Conservation (phyloP, 2,888 invertebrate genomes). For the Pteria penguin region DNA sequence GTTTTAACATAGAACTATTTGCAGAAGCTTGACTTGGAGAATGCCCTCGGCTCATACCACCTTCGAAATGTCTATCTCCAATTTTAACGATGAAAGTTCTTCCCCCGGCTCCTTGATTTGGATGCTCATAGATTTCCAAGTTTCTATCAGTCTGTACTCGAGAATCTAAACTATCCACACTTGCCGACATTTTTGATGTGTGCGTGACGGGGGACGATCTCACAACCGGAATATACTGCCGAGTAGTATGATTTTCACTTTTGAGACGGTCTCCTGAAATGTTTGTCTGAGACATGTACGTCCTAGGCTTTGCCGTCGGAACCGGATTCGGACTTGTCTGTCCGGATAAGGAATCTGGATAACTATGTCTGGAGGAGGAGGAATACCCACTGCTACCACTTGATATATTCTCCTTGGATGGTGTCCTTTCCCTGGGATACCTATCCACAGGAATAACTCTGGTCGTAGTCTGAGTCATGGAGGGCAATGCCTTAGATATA, state of each 20-base stretch:
- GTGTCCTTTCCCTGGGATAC: slow-evolving; percentile 26
- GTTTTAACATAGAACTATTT: slow-evolving; percentile 2
- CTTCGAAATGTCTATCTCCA: slow-evolving; percentile 47
- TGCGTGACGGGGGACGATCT: slow-evolving; percentile 49
- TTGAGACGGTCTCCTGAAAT: slow-evolving; percentile 21
- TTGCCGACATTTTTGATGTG: slow-evolving; percentile 57
- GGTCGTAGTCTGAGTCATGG: slow-evolving; percentile 21
- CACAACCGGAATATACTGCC: slow-evolving; percentile 69
- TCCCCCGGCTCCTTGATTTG: slow-evolving; percentile 50
- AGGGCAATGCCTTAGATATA: slow-evolving; percentile 49
- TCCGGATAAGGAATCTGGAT: slow-evolving; percentile 52
- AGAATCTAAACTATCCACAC: slow-evolving; percentile 63
- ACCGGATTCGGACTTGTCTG: slow-evolving; percentile 14
- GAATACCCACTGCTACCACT: slow-evolving; percentile 25
- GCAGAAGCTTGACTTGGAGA: slow-evolving; percentile 16
- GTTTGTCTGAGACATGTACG: slow-evolving; percentile 19
- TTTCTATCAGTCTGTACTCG: slow-evolving; percentile 53
- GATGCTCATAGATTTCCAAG: slow-evolving; percentile 52
- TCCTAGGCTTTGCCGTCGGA: slow-evolving; percentile 17
- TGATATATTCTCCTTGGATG: slow-evolving; percentile 47
- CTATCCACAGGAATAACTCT: slow-evolving; percentile 45
- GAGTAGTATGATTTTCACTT: slow-evolving; percentile 29
- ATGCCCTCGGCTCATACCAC: slow-evolving; percentile 20
- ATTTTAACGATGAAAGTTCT: slow-evolving; percentile 65
- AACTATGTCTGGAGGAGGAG: slow-evolving; percentile 56